These are phyloP conservation scores for Montipora foliosa DNA, from an alignment of 64 coral and sea anemone species.

Conservation along the genomic window DNA sequence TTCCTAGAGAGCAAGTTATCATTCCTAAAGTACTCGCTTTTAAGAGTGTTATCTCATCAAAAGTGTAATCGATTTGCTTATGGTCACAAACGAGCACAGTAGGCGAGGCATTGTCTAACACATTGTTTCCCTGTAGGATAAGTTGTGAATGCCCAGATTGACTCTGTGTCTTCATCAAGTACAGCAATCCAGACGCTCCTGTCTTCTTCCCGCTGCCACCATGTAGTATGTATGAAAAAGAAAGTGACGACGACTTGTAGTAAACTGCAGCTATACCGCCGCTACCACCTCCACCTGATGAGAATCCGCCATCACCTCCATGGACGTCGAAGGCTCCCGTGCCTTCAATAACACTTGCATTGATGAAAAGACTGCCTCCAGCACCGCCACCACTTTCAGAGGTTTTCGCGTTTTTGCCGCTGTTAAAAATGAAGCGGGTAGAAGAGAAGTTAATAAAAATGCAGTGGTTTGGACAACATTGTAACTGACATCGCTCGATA, in stretches of 20 bases:
- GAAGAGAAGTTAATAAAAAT: neutral
- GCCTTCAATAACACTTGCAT: constrained; percentile 62
- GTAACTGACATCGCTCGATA: neutral
- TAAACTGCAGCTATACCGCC: constrained; percentile 88
- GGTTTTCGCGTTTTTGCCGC: constrained; percentile 63
- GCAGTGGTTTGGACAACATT: neutral
- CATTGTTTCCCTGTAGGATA: constrained; percentile 62
- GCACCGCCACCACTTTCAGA: constrained; percentile 81
- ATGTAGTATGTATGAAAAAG: constrained; percentile 50
- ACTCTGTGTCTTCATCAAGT: constrained; percentile 2
- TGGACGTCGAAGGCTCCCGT: constrained; percentile 68
- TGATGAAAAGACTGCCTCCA: constrained; percentile 81
- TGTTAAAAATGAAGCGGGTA: neutral
- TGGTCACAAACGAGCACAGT: constrained; percentile 81
- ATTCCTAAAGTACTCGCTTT: constrained; percentile 63
- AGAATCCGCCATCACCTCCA: constrained; percentile 78
- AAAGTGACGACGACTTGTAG: constrained; percentile 58
- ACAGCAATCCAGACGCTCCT: constrained; percentile 88
- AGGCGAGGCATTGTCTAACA: constrained; percentile 10
- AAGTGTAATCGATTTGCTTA: constrained; percentile 82
- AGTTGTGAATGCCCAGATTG: constrained; percentile 31
- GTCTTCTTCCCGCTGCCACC: constrained; percentile 73
- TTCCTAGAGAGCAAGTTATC: constrained; percentile 69
- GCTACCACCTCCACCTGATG: constrained; percentile 87
- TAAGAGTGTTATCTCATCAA: constrained; percentile 73